A percentile compares a stretch with the other conserved stretches of the same genome.
Conservation (phyloP, 1,140 invertebrate genomes). For the Drosophila kikkawai region DNA sequence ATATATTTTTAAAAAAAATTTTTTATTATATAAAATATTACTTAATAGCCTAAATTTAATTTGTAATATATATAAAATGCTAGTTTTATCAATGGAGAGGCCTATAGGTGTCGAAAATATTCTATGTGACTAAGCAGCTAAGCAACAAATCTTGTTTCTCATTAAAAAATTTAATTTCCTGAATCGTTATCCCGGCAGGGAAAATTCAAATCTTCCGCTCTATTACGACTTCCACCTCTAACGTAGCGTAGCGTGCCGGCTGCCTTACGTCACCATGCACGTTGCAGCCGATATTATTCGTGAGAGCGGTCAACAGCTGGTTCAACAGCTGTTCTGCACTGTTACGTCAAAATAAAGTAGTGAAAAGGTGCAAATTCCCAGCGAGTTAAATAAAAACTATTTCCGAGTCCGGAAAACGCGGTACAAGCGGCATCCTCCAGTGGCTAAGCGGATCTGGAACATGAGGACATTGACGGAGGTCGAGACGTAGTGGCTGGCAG, state of each 20-base stretch:
- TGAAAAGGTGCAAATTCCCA: constrained; percentile 44
- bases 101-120: too few species aligned
- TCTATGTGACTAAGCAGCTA: too few species aligned
- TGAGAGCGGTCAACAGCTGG: constrained; percentile 34
- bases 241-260: not conserved
- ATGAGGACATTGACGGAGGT: constrained; percentile 14
- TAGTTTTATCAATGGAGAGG: too few species aligned
- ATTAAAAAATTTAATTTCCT: not conserved
- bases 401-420: constrained; percentile 1
- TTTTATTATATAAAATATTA: too few species aligned
- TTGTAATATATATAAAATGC: too few species aligned
- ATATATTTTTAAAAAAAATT: too few species aligned
- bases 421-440: not conserved
- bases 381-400: constrained; percentile 52
- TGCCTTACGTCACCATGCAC: constrained; percentile 19
- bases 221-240: not conserved
- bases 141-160: not conserved
- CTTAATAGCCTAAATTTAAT: too few species aligned
- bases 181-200: not conserved
- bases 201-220: not conserved
- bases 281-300: constrained; percentile 24
- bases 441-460: not conserved
- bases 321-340: constrained; percentile 61
- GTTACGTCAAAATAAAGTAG: constrained; percentile 75
- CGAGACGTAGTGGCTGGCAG: constrained; percentile 32